Base-by-base conservation (phyloP, 37 sponge, comb jelly and placozoan species). In the Amphimedon queenslandica region DNA sequence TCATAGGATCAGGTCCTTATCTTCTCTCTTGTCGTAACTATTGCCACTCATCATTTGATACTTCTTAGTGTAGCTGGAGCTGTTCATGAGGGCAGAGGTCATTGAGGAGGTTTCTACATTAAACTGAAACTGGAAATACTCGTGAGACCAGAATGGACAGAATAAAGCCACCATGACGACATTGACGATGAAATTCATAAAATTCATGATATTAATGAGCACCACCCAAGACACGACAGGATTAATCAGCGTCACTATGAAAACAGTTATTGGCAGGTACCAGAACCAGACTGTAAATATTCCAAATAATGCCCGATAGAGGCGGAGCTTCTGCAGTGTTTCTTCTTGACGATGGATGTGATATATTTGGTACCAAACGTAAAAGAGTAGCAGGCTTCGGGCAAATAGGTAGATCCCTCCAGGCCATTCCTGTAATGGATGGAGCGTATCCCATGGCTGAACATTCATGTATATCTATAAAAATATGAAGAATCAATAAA, bases 331-430 rank as follows among this genome's bases (percentile, higher is more conserved):
- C 0, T 51, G 11, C 13, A 39, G 71, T 3, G 63, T 69, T 41
- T 80, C 80, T 73, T 89, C 90, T 33, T 86, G 81, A 35, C 80
- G 76, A 58, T 84, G 84, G 1, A 63, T 78, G 63, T 79, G 77
- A 31, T 81, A 65, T 67, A 89, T 61, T 42, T 80, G 81, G 67
- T 74, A 89, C 38, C 80, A 70, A 18, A 70, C 31, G 66, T 83
- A 89, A 37, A 76, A 28, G 6, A 84, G 73, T 2, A 84, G 36
- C 8, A 84, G 34, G 47, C 74, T 31, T 1, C 90, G 77, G 34
- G 70, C 78, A 10, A 51, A 51, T 18, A 84, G 73, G 28, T 75
- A 79, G 41, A 89, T 25, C 20, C 77, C 81, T 0, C 86, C 86
- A 16, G 81, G 60, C 79, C 79, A 80, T 34, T 58, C 76, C 74